Evolutionary conservation across 2,888 invertebrate genomes (phyloP).

Genomic region (Ernsta delagoae): DNA sequence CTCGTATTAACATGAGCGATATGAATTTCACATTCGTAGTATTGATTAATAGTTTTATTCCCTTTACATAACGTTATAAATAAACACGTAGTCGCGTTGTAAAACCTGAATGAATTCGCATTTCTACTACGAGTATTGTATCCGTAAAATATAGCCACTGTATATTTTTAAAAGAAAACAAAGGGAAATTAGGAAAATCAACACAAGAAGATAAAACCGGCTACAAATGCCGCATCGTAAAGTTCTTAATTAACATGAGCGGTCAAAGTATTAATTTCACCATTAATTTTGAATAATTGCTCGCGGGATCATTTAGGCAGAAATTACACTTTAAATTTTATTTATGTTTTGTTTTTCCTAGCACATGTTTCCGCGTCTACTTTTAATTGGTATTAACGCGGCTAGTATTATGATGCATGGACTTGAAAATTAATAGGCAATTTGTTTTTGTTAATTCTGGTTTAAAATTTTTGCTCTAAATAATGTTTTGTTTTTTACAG

Average conservation of each 20-base stretch:
- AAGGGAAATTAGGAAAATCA: conserved; percentile 31
- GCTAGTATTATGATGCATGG: conserved; percentile 70
- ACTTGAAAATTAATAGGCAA: conserved; percentile 70
- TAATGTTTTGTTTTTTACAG: conserved; percentile 50
- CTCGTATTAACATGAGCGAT: not conserved
- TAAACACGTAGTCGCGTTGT: no score
- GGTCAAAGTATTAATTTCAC: conserved; percentile 83
- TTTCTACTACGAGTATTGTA: no score
- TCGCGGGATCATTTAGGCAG: conserved; percentile 70
- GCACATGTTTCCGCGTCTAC: conserved; percentile 64
- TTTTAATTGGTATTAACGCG: conserved; percentile 73
- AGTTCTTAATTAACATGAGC: conserved; percentile 78
- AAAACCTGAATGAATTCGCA: not conserved
- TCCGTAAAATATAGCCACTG: conserved; percentile 7
- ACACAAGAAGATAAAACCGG: conserved; percentile 31
- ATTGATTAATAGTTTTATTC: not conserved
- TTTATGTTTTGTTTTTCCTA: conserved; percentile 72
- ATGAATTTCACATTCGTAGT: not conserved
- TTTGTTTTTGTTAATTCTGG: conserved; percentile 61
- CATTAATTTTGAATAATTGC: conserved; percentile 83
- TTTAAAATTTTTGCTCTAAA: conserved; percentile 34
- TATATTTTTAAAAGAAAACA: conserved; percentile 30
- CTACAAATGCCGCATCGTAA: conserved; percentile 46
- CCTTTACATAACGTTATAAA: no score
- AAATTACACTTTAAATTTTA: conserved; percentile 76